Base-by-base conservation (phyloP, 2,888 invertebrate species). In the Boloria euphrosyne region DNA sequence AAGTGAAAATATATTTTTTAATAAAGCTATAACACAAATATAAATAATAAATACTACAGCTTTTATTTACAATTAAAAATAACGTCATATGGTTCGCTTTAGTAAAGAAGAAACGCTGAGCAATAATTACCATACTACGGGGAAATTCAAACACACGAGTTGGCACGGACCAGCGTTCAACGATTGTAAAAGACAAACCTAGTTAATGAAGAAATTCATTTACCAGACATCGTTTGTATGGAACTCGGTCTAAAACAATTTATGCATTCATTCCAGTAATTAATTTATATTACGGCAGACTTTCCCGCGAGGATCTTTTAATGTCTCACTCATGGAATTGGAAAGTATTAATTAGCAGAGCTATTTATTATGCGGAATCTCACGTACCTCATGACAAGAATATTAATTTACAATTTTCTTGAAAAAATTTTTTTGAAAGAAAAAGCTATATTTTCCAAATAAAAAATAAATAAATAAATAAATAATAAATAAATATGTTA, bases 291-390 rank as follows among this genome's bases (percentile, higher is more conserved):
- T 75, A 79, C 76, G 68, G 73, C 69, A 65, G 60, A 38, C 18
- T 62, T 64, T 57, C 53, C 50, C 44, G 78, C 78, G 81, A 84
- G 85, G 80, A 85, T 80, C 80, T 84, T 84, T 84, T 83, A 86
- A 85, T 83, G 83, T 82, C 78, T 77, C 78, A 83, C 84, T 87
- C 82, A 80, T 84, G 84, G 84, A 83, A 83, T 83, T 81, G 81
- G 80, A 82, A 82, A 76, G 81, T 82, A 85, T 86, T 85, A 86
- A 85, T 88, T 84, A 86, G 82, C 77, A 77, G 69, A 71, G 81
- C 80, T 82, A 80, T 87, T 88, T 83, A 82, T 85, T 86, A 87
- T 88, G 84, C 86, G 70, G 66, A 72, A 76, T 81, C 83, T 83
- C 80, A 83, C 79, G 76, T 79, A 64, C 69, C 74, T 76, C 72